A percentile compares a stretch with the other conserved stretches of the same genome.
phyloP scores from a whole-genome alignment of 2,113 vertebrate genomes.

The Prunella fulvescens region DNA sequence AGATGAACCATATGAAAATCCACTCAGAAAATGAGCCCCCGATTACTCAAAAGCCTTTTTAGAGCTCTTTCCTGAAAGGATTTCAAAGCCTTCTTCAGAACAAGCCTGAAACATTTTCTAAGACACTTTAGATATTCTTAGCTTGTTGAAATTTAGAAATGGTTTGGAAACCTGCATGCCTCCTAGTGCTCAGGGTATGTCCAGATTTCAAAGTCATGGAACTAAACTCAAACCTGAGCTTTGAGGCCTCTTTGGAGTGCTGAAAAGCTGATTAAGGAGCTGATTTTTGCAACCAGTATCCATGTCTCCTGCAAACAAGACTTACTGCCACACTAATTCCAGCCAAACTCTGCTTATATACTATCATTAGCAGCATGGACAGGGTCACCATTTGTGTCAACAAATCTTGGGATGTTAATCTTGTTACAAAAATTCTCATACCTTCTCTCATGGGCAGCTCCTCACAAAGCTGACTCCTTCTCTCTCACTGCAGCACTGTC shows the following conservation, averaged over 20 bases:
- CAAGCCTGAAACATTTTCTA: neutral
- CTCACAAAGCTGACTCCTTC: too few relatives aligned
- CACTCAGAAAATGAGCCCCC: accelerated
- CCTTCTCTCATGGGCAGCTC: too few relatives aligned
- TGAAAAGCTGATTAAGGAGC: neutral
- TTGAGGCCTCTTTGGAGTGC: neutral
- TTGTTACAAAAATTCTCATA: too few relatives aligned
- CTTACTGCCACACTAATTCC: neutral
- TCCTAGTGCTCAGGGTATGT: neutral
- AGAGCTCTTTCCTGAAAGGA: neutral
- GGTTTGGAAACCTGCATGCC: neutral
- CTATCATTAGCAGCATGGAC: too few relatives aligned
- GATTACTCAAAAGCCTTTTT: neutral
- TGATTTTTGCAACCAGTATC: neutral
- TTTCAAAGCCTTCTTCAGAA: neutral
- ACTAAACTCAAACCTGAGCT: neutral
- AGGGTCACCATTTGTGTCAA: too few relatives aligned
- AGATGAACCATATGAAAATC: neutral
- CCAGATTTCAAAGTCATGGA: neutral
- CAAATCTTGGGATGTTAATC: too few relatives aligned
- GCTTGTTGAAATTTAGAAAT: neutral
- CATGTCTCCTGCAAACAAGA: neutral
- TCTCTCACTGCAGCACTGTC: too few relatives aligned
- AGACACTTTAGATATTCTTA: neutral
- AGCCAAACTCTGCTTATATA: neutral